Conservation (phyloP, 2,797 vertebrate genomes). For the Chromobotia macracanthus region DNA sequence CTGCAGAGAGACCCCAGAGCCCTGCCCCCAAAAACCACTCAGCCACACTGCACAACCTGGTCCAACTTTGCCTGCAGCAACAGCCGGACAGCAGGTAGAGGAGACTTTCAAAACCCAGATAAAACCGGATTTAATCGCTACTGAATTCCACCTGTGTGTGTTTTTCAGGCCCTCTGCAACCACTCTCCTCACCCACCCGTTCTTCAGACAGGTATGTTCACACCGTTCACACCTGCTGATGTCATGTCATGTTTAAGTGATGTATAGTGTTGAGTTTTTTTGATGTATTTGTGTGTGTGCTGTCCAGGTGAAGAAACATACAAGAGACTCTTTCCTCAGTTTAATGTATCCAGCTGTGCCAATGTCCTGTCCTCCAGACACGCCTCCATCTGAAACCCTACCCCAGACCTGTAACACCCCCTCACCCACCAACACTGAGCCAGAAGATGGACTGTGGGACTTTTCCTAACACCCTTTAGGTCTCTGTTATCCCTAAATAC, state of each 20-base stretch:
- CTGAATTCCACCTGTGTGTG: conserved; percentile 59
- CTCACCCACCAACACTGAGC: conserved; percentile 46
- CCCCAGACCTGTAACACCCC: conserved; percentile 64
- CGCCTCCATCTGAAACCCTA: conserved; percentile 68
- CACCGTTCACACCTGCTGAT: not conserved
- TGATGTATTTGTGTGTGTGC: conserved; percentile 24
- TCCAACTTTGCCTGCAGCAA: conserved; percentile 93
- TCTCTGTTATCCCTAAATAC: not conserved
- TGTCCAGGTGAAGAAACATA: conserved; percentile 86
- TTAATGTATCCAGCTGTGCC: conserved; percentile 87
- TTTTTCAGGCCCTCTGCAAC: conserved; percentile 88
- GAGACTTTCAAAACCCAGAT: not conserved
- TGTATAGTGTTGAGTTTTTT: not conserved
- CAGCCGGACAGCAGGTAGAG: conserved; percentile 89
- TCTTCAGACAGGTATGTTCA: conserved; percentile 90
- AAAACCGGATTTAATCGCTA: not conserved
- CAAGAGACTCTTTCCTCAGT: conserved; percentile 84
- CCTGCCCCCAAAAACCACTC: conserved; percentile 91
- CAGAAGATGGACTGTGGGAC: conserved; percentile 73
- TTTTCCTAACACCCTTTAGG: conserved; percentile 69
- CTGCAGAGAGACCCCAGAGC: conserved; percentile 85
- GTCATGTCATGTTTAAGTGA: not conserved
- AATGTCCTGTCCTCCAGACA: conserved; percentile 74
- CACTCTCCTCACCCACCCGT: conserved; percentile 88
- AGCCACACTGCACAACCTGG: conserved; percentile 88